These are phyloP conservation scores for Babylonia areolata DNA, from an alignment of 1,140 invertebrate genomes.

Conservation along the genomic window DNA sequence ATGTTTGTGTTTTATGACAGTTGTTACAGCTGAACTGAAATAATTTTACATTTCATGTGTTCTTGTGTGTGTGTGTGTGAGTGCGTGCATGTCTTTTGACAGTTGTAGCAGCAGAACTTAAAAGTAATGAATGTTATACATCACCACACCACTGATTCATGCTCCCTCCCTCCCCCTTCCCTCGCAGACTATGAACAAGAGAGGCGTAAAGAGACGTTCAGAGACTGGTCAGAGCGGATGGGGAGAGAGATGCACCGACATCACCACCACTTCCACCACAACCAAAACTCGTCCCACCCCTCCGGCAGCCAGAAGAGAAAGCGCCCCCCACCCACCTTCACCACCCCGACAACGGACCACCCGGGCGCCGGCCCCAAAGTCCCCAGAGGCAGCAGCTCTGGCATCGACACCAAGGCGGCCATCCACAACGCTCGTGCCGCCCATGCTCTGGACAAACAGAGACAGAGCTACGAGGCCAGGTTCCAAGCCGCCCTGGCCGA, in stretches of 20 bases:
- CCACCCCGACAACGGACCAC: too few relatives aligned
- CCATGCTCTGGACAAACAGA: neutral
- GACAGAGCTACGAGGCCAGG: conserved; percentile 52
- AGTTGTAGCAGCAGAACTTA: too few relatives aligned
- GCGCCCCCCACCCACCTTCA: neutral
- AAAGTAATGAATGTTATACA: too few relatives aligned
- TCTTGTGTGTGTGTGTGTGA: too few relatives aligned
- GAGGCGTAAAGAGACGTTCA: conserved; percentile 49
- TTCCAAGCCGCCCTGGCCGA: conserved; percentile 39
- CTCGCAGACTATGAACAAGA: conserved; percentile 25
- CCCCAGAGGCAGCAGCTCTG: neutral
- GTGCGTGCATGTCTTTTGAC: too few relatives aligned
- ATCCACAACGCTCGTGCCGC: conserved; percentile 22
- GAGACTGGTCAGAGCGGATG: conserved; percentile 60
- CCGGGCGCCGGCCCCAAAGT: neutral
- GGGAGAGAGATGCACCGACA: conserved; percentile 37
- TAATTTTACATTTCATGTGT: too few relatives aligned
- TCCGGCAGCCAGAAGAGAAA: conserved; percentile 34
- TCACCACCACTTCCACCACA: neutral
- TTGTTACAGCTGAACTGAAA: too few relatives aligned
- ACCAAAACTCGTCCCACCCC: conserved; percentile 10
- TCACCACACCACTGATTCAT: too few relatives aligned
- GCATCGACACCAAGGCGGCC: conserved; percentile 21
- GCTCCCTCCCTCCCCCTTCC: neutral
- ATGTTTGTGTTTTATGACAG: too few relatives aligned